Evolutionary conservation across 2,888 invertebrate species (phyloP).

Genomic region (Synergus gifuensis): DNA sequence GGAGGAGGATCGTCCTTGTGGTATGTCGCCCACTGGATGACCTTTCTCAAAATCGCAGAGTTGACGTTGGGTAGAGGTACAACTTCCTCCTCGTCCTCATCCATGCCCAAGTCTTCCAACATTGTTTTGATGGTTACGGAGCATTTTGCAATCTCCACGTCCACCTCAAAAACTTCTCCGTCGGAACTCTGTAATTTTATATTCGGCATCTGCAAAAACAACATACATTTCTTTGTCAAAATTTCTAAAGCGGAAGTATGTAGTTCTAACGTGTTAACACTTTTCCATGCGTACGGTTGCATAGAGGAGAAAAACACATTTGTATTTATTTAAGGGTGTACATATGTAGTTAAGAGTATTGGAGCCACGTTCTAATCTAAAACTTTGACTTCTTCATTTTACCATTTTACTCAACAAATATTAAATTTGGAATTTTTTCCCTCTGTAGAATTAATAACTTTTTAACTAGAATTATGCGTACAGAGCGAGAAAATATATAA

Average conservation of each 20-base stretch:
- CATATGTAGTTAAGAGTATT: too few relatives aligned
- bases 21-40: slow-evolving; percentile 94
- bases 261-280: too few relatives aligned
- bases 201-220: slow-evolving; percentile 87
- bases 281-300: too few relatives aligned
- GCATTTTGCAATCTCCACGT: slow-evolving; percentile 97
- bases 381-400: too few relatives aligned
- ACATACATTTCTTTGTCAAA: not conserved
- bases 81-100: slow-evolving; percentile 95
- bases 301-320: too few relatives aligned
- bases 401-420: too few relatives aligned
- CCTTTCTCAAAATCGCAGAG: slow-evolving; percentile 96
- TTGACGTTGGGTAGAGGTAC: slow-evolving; percentile 98
- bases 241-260: not conserved
- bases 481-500: too few relatives aligned
- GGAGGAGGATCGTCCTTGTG: slow-evolving; percentile 97
- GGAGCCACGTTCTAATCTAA: too few relatives aligned
- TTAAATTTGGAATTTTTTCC: too few relatives aligned
- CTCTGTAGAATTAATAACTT: too few relatives aligned
- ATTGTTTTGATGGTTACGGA: slow-evolving; percentile 99
- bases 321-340: too few relatives aligned
- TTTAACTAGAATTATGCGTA: too few relatives aligned
- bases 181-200: slow-evolving; percentile 97
- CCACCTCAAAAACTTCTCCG: slow-evolving; percentile 96
- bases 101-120: slow-evolving; percentile 96